Percentiles rank a stretch among this genome's conserved stretches.
Conservation (phyloP, 2,888 invertebrate genomes). For the Oscheius sp. region DNA sequence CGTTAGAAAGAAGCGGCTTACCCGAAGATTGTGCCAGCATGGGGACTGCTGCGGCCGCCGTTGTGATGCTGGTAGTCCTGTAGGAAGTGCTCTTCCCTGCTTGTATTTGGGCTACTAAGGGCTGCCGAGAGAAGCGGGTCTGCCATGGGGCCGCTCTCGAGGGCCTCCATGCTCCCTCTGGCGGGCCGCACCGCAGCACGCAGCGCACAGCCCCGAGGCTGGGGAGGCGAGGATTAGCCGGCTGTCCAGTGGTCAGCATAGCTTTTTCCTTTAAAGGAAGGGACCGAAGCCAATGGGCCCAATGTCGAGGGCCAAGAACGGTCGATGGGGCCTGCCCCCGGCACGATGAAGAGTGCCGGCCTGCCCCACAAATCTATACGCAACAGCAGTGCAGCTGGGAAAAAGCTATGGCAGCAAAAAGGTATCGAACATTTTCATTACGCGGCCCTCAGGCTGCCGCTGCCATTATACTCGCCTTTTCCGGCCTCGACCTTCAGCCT, state of each 20-base stretch:
- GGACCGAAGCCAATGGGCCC: neutral
- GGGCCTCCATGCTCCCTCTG: constrained; percentile 41
- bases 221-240: constrained; percentile 12
- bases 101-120: constrained; percentile 36
- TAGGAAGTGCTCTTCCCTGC: constrained; percentile 32
- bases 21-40: constrained; percentile 39
- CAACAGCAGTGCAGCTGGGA: constrained; percentile 27
- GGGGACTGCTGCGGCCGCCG: constrained; percentile 30
- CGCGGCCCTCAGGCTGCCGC: constrained; percentile 17
- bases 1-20: constrained; percentile 14
- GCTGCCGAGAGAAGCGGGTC: constrained; percentile 48
- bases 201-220: neutral
- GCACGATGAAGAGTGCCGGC: constrained; percentile 25
- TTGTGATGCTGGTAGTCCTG: constrained; percentile 34
- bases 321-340: constrained; percentile 5
- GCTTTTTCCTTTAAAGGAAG: neutral
- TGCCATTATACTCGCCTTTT: neutral
- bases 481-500: neutral
- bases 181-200: constrained; percentile 29
- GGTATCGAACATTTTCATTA: constrained; percentile 39
- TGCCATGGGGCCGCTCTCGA: constrained; percentile 39
- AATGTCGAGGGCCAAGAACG: neutral
- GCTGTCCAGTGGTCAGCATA: constrained; percentile 28
- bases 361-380: constrained; percentile 31
- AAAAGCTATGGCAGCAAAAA: constrained; percentile 32